Percentiles rank a stretch among this genome's conserved stretches.
These are phyloP conservation scores for Caenorhabditis sp. DNA, from an alignment of 2,888 invertebrate genomes.

Conservation along the genomic window DNA sequence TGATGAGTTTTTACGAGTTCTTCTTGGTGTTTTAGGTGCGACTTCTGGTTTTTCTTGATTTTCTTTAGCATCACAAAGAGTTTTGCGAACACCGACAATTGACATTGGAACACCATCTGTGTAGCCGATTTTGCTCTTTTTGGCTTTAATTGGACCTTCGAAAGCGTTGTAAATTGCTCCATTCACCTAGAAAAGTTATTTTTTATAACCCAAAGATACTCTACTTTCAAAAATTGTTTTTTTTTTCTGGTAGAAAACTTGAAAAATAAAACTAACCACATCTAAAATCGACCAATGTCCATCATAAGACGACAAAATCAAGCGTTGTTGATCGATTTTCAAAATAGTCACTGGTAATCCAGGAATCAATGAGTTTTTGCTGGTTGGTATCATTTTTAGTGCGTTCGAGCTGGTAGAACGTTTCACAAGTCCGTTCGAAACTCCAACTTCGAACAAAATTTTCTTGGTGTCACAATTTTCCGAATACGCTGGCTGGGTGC, in stretches of 20 bases:
- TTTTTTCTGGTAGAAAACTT: too few species aligned
- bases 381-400: slow-evolving; percentile 27
- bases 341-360: slow-evolving; percentile 15
- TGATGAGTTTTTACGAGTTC: slow-evolving; percentile 4
- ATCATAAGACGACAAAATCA: slow-evolving; percentile 34
- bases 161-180: slow-evolving; percentile 8
- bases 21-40: background rate
- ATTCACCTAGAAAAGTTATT: slow-evolving; percentile 11
- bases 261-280: slow-evolving; percentile 20
- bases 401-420: slow-evolving; percentile 15
- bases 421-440: slow-evolving; percentile 25
- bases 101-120: background rate
- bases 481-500: slow-evolving; percentile 12
- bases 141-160: slow-evolving; percentile 23
- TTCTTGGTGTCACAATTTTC: slow-evolving; percentile 36
- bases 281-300: slow-evolving; percentile 44
- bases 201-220: too few species aligned
- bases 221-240: too few species aligned
- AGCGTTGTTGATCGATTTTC: background rate
- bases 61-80: background rate
- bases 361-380: slow-evolving; percentile 15
- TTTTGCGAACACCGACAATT: slow-evolving; percentile 10
- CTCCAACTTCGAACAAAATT: slow-evolving; percentile 38
- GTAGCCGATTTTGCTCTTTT: slow-evolving; percentile 1
- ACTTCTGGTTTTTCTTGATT: background rate